A percentile compares a stretch with the other conserved stretches of the same genome.
Evolutionary conservation across 2,888 invertebrate genomes (phyloP).

Genomic region (Syritta pipiens): DNA sequence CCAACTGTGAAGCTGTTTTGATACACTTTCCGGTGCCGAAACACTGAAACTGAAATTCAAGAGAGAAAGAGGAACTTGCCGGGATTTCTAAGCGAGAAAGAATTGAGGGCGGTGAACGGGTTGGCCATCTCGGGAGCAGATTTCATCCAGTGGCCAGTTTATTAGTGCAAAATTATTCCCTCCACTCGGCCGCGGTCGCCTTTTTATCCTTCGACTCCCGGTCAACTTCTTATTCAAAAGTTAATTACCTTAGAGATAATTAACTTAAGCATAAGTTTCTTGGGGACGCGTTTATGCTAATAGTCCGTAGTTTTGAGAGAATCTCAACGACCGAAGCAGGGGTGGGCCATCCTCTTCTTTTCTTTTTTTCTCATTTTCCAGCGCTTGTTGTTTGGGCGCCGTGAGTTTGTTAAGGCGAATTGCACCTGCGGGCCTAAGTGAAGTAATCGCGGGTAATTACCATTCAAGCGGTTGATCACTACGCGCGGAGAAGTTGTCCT

Average conservation of each 20-base stretch:
- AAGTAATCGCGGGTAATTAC: no score
- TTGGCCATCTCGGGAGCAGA: constrained; percentile 40
- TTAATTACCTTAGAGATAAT: constrained; percentile 68
- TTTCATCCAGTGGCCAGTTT: constrained; percentile 8
- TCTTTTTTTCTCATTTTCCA: background rate
- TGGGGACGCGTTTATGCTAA: constrained; percentile 64
- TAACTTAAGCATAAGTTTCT: constrained; percentile 68
- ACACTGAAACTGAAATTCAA: constrained; percentile 32
- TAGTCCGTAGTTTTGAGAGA: constrained; percentile 46
- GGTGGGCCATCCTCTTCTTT: background rate
- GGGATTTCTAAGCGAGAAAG: background rate
- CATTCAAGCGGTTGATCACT: no score
- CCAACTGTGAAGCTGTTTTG: constrained; percentile 14
- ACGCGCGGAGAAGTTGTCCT: no score
- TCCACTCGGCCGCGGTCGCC: constrained; percentile 39
- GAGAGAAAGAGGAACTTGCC: background rate
- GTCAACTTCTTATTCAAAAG: constrained; percentile 65
- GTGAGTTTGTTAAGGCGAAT: background rate
- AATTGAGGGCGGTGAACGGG: constrained; percentile 2
- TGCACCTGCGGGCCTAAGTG: no score
- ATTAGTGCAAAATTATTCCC: constrained; percentile 40
- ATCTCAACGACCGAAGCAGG: constrained; percentile 8
- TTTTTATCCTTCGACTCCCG: constrained; percentile 50
- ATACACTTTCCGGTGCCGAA: constrained; percentile 46
- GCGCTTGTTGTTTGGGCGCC: constrained; percentile 18